phyloP scores from a whole-genome alignment of 2,797 vertebrate genomes.

The Sebastes iracundus region DNA sequence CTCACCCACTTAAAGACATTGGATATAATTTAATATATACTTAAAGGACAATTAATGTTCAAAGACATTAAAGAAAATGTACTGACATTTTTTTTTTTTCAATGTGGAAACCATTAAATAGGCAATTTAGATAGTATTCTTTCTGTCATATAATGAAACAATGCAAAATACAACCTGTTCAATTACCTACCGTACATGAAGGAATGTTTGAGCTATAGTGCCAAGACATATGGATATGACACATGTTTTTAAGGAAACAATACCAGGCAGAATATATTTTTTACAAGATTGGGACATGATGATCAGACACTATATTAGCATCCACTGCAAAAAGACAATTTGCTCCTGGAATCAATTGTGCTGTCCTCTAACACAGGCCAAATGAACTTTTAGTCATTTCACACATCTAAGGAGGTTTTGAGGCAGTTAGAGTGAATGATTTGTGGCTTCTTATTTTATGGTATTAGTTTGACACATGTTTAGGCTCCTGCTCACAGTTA shows the following conservation, averaged over 20 bases:
- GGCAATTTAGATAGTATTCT: neutral
- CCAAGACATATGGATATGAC: neutral
- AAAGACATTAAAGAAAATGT: neutral
- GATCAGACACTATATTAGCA: neutral
- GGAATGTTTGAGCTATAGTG: neutral
- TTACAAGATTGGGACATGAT: neutral
- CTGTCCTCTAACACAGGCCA: neutral
- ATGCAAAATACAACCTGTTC: neutral
- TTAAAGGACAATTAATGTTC: conserved; percentile 34
- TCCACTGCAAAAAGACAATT: neutral
- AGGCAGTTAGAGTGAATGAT: conserved; percentile 26
- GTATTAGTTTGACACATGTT: no score
- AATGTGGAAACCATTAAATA: neutral
- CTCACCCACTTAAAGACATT: neutral
- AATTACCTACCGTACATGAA: neutral
- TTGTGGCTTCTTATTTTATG: neutral
- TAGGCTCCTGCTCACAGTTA: no score
- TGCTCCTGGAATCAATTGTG: neutral
- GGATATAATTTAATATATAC: conserved; percentile 23
- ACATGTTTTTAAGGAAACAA: neutral
- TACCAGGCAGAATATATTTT: neutral
- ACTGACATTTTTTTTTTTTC: neutral
- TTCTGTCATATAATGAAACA: neutral
- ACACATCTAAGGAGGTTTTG: conserved; percentile 23
- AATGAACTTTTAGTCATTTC: conserved; percentile 25